A percentile compares a stretch with the other conserved stretches of the same genome.
These are phyloP conservation scores for Therioaphis trifolii DNA, from an alignment of 2,888 invertebrate species.

Conservation along the genomic window DNA sequence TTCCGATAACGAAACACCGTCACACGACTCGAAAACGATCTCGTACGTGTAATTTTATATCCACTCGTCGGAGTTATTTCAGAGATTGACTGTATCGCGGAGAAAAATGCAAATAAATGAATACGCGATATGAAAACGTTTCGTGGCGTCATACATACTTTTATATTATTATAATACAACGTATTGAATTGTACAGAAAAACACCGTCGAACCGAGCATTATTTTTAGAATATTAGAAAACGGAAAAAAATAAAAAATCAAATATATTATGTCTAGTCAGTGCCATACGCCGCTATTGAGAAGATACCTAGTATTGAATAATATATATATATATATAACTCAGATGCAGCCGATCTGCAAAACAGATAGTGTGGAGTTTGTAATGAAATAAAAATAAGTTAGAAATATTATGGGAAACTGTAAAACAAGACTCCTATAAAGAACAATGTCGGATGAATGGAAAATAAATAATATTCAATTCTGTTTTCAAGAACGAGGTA, in stretches of 20 bases:
- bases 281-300: not conserved
- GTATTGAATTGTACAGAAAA: not conserved
- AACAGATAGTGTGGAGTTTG: slow-evolving; percentile 33
- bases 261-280: not conserved
- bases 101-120: not conserved
- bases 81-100: no score
- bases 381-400: slow-evolving; percentile 59
- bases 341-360: slow-evolving; percentile 7
- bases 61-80: no score
- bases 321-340: slow-evolving; percentile 12
- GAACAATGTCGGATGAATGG: slow-evolving; percentile 54
- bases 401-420: slow-evolving; percentile 43
- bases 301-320: not conserved
- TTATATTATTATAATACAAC: not conserved
- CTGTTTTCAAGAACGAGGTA: slow-evolving; percentile 52
- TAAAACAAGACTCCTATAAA: slow-evolving; percentile 53
- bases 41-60: no score
- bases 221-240: slow-evolving; percentile 6
- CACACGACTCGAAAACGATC: no score
- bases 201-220: slow-evolving; percentile 7
- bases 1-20: no score
- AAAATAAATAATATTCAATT: slow-evolving; percentile 58
- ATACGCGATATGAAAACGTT: not conserved
- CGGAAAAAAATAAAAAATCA: not conserved
- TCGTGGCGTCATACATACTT: not conserved